Percentiles rank a stretch among this genome's conserved stretches.
These are phyloP conservation scores for Drosophila saltans DNA, from an alignment of 1,140 invertebrate species.

Conservation along the genomic window DNA sequence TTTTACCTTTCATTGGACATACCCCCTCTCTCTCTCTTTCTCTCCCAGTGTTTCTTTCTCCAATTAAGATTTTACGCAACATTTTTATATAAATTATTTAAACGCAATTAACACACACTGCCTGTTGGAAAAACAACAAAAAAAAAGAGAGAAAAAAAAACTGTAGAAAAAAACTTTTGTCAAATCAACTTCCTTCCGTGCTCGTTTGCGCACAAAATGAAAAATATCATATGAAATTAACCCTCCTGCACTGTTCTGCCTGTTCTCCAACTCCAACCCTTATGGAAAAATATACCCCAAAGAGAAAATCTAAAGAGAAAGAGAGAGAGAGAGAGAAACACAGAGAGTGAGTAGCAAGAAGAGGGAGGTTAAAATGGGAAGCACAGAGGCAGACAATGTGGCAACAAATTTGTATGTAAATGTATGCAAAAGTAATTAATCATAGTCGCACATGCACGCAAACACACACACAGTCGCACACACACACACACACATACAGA, in stretches of 20 bases:
- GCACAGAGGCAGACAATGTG: slow-evolving; percentile 74
- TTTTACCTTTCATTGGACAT: background rate
- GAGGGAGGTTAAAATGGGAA: slow-evolving; percentile 8
- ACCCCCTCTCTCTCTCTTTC: background rate
- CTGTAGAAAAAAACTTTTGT: slow-evolving; percentile 66
- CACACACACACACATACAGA: slow-evolving; percentile 46
- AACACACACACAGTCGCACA: slow-evolving; percentile 48
- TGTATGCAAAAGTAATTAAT: slow-evolving; percentile 83
- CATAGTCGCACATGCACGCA: slow-evolving; percentile 81
- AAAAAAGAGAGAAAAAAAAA: slow-evolving; percentile 8
- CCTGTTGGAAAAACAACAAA: slow-evolving; percentile 5
- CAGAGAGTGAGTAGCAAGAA: slow-evolving; percentile 9
- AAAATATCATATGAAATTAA: slow-evolving; percentile 79
- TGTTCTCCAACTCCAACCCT: slow-evolving; percentile 44
- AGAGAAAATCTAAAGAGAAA: slow-evolving; percentile 22
- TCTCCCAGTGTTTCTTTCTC: slow-evolving; percentile 8
- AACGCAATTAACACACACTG: slow-evolving; percentile 56
- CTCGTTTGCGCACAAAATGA: slow-evolving; percentile 71
- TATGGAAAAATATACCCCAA: slow-evolving; percentile 45
- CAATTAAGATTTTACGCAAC: slow-evolving; percentile 47
- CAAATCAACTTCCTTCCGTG: slow-evolving; percentile 78
- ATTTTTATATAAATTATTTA: slow-evolving; percentile 60
- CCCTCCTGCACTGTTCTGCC: slow-evolving; percentile 53
- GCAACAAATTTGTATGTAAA: slow-evolving; percentile 82
- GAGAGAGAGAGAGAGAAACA: background rate